Conservation (phyloP, 2,888 invertebrate species). For the Phengaris alcon region DNA sequence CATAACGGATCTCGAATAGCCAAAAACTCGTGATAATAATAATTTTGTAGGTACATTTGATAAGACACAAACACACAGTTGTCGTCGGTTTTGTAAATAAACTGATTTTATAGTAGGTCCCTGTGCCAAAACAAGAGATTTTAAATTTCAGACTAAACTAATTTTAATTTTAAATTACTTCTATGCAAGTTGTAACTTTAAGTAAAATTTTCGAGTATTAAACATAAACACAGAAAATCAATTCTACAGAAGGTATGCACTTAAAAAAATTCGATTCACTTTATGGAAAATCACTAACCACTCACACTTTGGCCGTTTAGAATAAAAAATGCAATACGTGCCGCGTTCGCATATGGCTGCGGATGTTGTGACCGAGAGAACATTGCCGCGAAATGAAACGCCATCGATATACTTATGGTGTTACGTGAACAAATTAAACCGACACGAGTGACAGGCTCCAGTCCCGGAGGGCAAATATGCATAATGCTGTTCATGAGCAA, state of each 20-base stretch:
- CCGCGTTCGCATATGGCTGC: conserved; percentile 37
- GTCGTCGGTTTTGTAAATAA: not conserved
- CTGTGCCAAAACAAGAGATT: conserved; percentile 3
- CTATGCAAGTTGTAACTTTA: not conserved
- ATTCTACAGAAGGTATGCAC: not conserved
- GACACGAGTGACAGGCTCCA: not conserved
- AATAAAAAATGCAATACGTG: conserved; percentile 38
- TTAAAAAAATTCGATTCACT: not conserved
- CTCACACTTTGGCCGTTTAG: conserved; percentile 31
- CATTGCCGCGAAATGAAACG: conserved; percentile 19
- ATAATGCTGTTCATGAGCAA: no score
- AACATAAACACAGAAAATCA: not conserved
- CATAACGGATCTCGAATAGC: not conserved
- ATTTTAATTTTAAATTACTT: not conserved
- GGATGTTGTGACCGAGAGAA: conserved; percentile 35
- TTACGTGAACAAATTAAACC: not conserved
- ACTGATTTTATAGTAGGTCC: not conserved
- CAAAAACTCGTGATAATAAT: not conserved
- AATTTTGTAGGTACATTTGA: not conserved
- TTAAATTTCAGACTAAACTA: not conserved
- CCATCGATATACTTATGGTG: conserved; percentile 1
- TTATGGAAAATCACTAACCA: not conserved
- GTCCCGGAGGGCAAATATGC: conserved; percentile 1
- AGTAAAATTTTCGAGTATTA: not conserved
- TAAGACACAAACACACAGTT: not conserved